Evolutionary conservation across 2,797 vertebrate species (phyloP).

Genomic region (Dermochelys coriacea): DNA sequence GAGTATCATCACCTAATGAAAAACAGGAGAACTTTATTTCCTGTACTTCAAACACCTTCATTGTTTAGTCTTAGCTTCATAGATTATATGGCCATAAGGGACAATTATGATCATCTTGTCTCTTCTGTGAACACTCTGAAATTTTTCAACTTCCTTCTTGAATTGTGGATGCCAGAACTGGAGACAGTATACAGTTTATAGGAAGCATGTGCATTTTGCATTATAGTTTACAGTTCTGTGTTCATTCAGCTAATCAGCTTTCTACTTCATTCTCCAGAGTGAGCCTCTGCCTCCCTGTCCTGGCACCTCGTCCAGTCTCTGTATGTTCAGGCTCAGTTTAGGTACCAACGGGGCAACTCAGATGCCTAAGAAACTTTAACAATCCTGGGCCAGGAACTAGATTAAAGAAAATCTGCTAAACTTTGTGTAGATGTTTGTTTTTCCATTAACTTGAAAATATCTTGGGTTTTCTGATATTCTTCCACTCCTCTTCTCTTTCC

Average conservation of each 20-base stretch:
- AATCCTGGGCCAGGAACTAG: background rate
- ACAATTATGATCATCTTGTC: slow-evolving; percentile 57
- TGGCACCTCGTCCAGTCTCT: background rate
- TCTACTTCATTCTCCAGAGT: background rate
- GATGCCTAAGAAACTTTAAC: background rate
- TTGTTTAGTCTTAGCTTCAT: slow-evolving; percentile 72
- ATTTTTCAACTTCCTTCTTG: slow-evolving; percentile 19
- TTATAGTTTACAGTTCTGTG: background rate
- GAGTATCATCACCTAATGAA: slow-evolving; percentile 11
- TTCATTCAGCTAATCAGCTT: background rate
- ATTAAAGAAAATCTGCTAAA: background rate
- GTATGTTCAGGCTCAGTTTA: accelerated
- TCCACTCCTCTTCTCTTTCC: background rate
- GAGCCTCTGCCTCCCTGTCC: background rate
- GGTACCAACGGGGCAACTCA: background rate
- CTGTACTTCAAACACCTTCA: slow-evolving; percentile 64
- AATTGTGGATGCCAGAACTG: background rate
- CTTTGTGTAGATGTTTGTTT: background rate
- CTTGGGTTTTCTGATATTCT: background rate
- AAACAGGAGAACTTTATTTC: background rate
- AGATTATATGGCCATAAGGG: slow-evolving; percentile 60
- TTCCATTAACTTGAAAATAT: background rate
- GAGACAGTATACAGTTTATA: background rate
- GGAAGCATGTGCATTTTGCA: slow-evolving; percentile 6
- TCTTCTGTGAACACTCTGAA: slow-evolving; percentile 51